Evolutionary conservation across 2,888 invertebrate genomes (phyloP).

Genomic region (Parasteatoda lunata): DNA sequence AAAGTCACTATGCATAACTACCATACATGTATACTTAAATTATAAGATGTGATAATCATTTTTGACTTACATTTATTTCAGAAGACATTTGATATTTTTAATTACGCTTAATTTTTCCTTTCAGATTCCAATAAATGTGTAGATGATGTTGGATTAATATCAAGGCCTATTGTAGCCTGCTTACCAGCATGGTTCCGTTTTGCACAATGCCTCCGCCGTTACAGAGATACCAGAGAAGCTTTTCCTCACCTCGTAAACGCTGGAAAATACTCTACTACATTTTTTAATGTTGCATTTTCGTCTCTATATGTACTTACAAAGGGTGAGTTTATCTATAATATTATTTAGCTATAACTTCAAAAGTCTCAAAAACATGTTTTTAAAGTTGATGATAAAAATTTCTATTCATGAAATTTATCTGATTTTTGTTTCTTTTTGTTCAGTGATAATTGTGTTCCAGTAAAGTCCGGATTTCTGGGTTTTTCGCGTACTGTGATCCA

Average conservation of each 20-base stretch:
- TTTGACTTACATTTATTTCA: too few relatives aligned
- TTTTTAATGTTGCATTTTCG: constrained; percentile 91
- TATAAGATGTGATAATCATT: too few relatives aligned
- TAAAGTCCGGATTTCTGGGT: too few relatives aligned
- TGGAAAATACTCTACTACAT: constrained; percentile 97
- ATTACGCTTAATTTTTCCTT: not conserved
- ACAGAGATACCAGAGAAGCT: constrained; percentile 92
- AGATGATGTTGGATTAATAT: constrained; percentile 74
- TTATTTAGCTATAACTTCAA: not conserved
- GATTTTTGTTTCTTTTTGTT: too few relatives aligned
- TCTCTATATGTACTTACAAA: constrained; percentile 82
- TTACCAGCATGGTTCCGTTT: constrained; percentile 98
- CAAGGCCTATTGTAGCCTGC: constrained; percentile 89
- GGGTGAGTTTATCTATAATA: constrained; percentile 75
- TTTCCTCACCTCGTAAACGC: constrained; percentile 98
- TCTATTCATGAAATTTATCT: too few relatives aligned
- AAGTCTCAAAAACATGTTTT: not conserved
- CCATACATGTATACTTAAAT: too few relatives aligned
- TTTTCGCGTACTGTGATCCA: too few relatives aligned
- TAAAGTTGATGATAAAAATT: too few relatives aligned
- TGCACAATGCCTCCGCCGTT: constrained; percentile 96
- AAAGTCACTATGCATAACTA: too few relatives aligned
- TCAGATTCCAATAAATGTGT: constrained; percentile 59
- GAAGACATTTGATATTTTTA: not conserved
- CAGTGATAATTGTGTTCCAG: too few relatives aligned